Conservation (phyloP, 2,888 invertebrate species). For the Caenorhabditis sp. region DNA sequence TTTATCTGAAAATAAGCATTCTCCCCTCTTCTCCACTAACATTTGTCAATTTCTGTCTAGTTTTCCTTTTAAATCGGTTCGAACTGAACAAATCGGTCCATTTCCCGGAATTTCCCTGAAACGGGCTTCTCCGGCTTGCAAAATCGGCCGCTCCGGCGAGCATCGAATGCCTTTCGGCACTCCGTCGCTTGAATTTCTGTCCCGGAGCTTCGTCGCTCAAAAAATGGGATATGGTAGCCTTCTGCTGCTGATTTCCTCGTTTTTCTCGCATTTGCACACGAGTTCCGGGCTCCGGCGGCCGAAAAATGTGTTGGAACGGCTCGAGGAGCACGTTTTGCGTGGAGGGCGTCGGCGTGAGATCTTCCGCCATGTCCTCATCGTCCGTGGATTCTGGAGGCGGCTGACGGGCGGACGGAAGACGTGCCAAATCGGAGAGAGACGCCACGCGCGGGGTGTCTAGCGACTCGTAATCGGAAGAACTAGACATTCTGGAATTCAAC, state of each 20-base stretch:
- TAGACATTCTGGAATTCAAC: constrained; percentile 35
- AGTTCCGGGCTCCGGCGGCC: constrained; percentile 4
- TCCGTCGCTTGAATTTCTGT: constrained; percentile 52
- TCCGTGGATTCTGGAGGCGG: constrained; percentile 5
- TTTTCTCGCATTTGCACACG: constrained; percentile 46
- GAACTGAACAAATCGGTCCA: constrained; percentile 65
- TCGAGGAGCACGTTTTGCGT: constrained; percentile 22
- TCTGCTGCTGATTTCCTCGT: background rate
- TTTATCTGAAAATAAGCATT: too few species aligned
- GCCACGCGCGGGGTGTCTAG: constrained; percentile 46
- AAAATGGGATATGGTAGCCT: constrained; percentile 43
- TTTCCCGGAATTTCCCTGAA: constrained; percentile 34
- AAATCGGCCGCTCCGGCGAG: constrained; percentile 58
- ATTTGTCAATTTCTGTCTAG: constrained; percentile 38
- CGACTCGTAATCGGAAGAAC: constrained; percentile 40
- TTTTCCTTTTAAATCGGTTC: constrained; percentile 55
- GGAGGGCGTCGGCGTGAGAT: constrained; percentile 33
- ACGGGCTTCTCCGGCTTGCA: constrained; percentile 53
- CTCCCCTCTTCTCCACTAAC: too few species aligned
- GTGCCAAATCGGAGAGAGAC: constrained; percentile 31
- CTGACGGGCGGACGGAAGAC: background rate
- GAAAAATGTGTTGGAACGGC: constrained; percentile 23
- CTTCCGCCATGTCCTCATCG: constrained; percentile 22
- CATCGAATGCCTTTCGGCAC: constrained; percentile 63
- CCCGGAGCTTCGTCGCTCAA: constrained; percentile 14